These are phyloP conservation scores for Monopterus albus DNA, from an alignment of 2,113 vertebrate species.

Conservation along the genomic window DNA sequence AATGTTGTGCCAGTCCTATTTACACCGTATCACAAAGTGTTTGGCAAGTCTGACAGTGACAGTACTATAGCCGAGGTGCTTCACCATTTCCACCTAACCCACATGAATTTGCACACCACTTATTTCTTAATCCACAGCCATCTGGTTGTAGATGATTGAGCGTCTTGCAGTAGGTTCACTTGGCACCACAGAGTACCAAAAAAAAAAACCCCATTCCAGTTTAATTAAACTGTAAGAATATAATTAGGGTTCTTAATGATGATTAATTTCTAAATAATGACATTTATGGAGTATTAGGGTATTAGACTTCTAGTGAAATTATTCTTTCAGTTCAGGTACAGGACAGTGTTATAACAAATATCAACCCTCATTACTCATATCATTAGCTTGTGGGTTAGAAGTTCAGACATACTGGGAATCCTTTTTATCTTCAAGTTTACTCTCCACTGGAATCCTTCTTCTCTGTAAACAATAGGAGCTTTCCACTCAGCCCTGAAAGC, in stretches of 20 bases:
- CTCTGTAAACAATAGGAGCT: constrained; percentile 48
- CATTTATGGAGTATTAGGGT: constrained; percentile 72
- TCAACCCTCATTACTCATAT: constrained; percentile 68
- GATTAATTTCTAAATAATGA: constrained; percentile 82
- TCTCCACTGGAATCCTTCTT: constrained; percentile 52
- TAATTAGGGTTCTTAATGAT: constrained; percentile 78
- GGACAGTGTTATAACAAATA: constrained; percentile 56
- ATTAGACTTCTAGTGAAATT: constrained; percentile 64
- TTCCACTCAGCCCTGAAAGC: constrained; percentile 64
- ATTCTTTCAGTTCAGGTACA: constrained; percentile 68
- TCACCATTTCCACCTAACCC: constrained; percentile 41
- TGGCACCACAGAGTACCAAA: constrained; percentile 57
- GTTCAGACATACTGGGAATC: constrained; percentile 69
- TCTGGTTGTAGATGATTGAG: constrained; percentile 76
- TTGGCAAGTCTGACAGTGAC: constrained; percentile 34
- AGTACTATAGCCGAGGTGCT: constrained; percentile 30
- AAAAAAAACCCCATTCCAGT: constrained; percentile 59
- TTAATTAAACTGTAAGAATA: constrained; percentile 80
- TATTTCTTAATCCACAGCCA: constrained; percentile 70
- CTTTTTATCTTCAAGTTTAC: constrained; percentile 63
- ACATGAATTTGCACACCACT: constrained; percentile 42
- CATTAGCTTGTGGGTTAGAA: constrained; percentile 59
- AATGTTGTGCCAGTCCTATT: constrained; percentile 8
- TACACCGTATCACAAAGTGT: background rate
- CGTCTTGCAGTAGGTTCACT: constrained; percentile 64